These are phyloP conservation scores for Asobara japonica DNA, from an alignment of 1,140 invertebrate species.

Conservation along the genomic window DNA sequence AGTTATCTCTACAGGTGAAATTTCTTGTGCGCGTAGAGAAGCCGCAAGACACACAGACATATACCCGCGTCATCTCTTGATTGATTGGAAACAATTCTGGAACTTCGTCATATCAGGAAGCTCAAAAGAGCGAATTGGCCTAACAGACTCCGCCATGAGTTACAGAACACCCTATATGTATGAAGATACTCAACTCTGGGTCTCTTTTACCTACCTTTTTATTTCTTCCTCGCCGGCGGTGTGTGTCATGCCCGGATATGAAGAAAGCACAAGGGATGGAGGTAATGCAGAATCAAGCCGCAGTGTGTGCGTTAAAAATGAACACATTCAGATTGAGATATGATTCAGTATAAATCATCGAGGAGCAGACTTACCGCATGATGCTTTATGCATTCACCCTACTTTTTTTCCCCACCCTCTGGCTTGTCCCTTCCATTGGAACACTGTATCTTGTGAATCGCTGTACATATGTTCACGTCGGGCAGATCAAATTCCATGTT, in stretches of 20 bases:
- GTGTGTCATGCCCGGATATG: slow-evolving; percentile 11
- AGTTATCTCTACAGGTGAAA: no score
- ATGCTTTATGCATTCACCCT: slow-evolving; percentile 1
- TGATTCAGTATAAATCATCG: slow-evolving; percentile 59
- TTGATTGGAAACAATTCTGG: no score
- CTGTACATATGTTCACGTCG: slow-evolving; percentile 16
- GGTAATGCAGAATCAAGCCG: slow-evolving; percentile 29
- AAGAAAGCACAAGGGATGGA: slow-evolving; percentile 6
- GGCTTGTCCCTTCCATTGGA: background rate
- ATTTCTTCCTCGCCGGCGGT: background rate
- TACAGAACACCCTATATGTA: no score
- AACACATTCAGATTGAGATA: slow-evolving; percentile 60
- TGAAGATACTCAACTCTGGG: background rate
- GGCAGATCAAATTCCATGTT: background rate
- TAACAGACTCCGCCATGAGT: no score
- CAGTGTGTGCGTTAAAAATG: slow-evolving; percentile 54
- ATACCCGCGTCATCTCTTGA: no score
- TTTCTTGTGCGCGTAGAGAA: no score
- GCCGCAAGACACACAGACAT: no score
- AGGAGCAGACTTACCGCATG: slow-evolving; percentile 12
- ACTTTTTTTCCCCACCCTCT: background rate
- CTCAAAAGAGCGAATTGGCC: no score
- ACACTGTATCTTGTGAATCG: background rate
- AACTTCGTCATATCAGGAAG: no score
- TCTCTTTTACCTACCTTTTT: background rate